These are phyloP conservation scores for Eonycteris spelaea DNA, from an alignment of 2,113 vertebrate genomes.

Conservation along the genomic window DNA sequence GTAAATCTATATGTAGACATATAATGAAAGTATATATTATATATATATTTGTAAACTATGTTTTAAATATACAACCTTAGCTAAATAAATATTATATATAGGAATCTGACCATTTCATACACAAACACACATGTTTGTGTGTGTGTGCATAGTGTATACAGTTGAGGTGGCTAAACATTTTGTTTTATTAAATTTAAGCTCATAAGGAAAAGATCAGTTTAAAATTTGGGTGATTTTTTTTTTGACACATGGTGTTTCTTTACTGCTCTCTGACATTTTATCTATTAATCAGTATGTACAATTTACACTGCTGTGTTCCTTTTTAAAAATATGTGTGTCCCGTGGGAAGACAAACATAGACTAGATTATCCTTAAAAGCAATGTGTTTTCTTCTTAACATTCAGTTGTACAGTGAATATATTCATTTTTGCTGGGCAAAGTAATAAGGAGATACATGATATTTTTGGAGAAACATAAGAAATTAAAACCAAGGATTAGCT, in stretches of 20 bases:
- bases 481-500: background rate
- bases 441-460: background rate
- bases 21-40: background rate
- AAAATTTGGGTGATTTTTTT: background rate
- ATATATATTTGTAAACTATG: background rate
- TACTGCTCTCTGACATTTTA: background rate
- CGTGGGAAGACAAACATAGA: background rate
- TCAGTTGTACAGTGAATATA: background rate
- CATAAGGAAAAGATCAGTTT: background rate
- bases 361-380: background rate
- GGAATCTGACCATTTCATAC: background rate
- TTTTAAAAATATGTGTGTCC: background rate
- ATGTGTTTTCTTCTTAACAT: background rate
- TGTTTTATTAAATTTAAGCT: background rate
- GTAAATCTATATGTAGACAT: background rate
- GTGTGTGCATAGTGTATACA: fast-evolving
- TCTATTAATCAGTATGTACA: background rate
- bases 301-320: background rate
- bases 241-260: background rate
- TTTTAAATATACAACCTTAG: background rate
- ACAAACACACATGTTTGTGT: background rate
- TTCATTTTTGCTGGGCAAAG: background rate
- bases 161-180: background rate
- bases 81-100: background rate
- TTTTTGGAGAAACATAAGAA: background rate